Conservation (phyloP, 2,113 vertebrate genomes). For the Pygoscelis antarcticus region DNA sequence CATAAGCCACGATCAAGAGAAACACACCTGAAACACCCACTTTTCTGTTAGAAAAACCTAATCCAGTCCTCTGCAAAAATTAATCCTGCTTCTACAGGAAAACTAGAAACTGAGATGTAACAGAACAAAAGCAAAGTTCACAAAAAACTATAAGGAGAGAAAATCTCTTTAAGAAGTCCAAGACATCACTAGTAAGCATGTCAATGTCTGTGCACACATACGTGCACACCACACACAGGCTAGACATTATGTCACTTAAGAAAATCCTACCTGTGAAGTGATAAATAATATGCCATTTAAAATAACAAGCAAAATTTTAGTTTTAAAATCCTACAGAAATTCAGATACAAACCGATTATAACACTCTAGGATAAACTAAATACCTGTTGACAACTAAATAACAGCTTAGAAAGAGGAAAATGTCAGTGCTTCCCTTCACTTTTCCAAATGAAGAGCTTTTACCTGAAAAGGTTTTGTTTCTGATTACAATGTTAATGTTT, state of each 20-base stretch:
- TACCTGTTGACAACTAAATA: neutral
- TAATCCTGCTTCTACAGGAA: neutral
- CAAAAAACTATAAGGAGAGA: neutral
- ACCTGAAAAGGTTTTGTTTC: neutral
- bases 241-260: neutral
- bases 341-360: neutral
- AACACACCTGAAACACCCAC: neutral
- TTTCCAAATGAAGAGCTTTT: neutral
- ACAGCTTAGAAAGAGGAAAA: neutral
- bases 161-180: neutral
- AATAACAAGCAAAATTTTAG: neutral
- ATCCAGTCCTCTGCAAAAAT: neutral
- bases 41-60: neutral
- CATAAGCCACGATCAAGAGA: neutral
- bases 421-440: neutral
- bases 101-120: neutral
- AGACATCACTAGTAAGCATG: neutral
- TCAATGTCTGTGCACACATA: neutral
- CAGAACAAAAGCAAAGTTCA: neutral
- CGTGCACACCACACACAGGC: neutral
- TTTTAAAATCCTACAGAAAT: neutral
- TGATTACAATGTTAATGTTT: neutral
- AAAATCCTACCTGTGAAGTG: slow-evolving; percentile 3
- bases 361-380: neutral
- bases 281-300: neutral